These are phyloP conservation scores for Drosophila mojavensis DNA, from an alignment of 1,140 invertebrate genomes.

Conservation along the genomic window DNA sequence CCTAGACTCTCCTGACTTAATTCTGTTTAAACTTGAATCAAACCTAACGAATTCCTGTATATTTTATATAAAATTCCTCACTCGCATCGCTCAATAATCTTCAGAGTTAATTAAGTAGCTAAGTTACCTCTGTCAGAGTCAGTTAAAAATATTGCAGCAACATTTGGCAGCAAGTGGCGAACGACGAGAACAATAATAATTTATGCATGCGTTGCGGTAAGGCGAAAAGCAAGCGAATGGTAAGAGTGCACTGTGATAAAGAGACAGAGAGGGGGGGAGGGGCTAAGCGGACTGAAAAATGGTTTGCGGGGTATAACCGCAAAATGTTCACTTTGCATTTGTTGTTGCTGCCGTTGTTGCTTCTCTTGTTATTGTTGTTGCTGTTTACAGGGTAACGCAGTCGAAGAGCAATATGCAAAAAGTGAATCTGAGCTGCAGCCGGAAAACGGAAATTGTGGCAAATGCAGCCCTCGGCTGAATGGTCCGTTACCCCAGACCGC, in stretches of 20 bases:
- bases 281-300: conserved; percentile 26
- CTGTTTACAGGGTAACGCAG: conserved; percentile 43
- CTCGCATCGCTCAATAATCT: too few species aligned
- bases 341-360: conserved; percentile 48
- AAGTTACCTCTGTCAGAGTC: background rate
- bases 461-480: conserved; percentile 34
- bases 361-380: conserved; percentile 30
- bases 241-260: background rate
- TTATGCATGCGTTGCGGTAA: conserved; percentile 78
- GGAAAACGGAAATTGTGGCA: conserved; percentile 81
- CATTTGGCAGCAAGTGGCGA: conserved; percentile 76
- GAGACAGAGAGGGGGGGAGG: background rate
- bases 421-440: conserved; percentile 80
- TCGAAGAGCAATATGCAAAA: conserved; percentile 57
- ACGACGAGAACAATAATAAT: conserved; percentile 75
- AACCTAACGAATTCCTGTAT: too few species aligned
- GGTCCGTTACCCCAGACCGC: conserved; percentile 1
- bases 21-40: too few species aligned
- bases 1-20: too few species aligned
- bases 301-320: conserved; percentile 63
- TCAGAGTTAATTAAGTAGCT: background rate
- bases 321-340: conserved; percentile 66
- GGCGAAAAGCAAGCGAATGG: conserved; percentile 51
- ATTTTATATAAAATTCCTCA: too few species aligned
- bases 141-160: conserved; percentile 57